phyloP scores from a whole-genome alignment of 53 echinoderm and acorn worm species.

The Antedon mediterranea region DNA sequence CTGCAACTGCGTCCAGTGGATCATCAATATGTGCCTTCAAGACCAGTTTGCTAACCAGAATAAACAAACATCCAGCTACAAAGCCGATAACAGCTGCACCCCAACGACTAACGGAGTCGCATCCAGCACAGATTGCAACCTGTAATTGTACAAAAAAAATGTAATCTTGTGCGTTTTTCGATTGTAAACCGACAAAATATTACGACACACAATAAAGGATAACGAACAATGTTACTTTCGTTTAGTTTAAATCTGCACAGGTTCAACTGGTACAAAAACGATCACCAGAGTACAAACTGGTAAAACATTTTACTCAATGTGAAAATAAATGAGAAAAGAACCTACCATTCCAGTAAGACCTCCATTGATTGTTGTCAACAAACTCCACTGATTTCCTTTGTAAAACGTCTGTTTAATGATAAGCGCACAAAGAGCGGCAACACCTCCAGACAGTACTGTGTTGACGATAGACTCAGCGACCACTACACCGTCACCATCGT shows the following conservation, averaged over 20 bases:
- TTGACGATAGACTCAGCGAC: slow-evolving; percentile 45
- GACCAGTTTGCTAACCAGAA: slow-evolving; percentile 36
- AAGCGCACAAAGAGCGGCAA: slow-evolving; percentile 17
- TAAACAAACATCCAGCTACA: slow-evolving; percentile 35
- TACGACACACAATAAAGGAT: too few relatives aligned
- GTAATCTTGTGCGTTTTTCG: too few relatives aligned
- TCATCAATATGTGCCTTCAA: slow-evolving; percentile 39
- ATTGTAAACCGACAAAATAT: too few relatives aligned
- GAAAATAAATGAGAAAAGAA: too few relatives aligned
- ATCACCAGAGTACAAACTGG: too few relatives aligned
- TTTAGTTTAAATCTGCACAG: too few relatives aligned
- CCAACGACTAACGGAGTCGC: slow-evolving; percentile 42
- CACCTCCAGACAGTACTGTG: slow-evolving; percentile 41
- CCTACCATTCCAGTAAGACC: slow-evolving; percentile 78
- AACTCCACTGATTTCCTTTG: slow-evolving; percentile 43
- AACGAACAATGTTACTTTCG: too few relatives aligned
- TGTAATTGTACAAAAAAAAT: not conserved
- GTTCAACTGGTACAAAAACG: too few relatives aligned
- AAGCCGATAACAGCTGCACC: slow-evolving; percentile 48
- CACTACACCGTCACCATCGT: slow-evolving; percentile 31
- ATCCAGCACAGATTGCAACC: slow-evolving; percentile 72
- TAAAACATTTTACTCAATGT: too few relatives aligned
- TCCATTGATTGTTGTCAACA: slow-evolving; percentile 79
- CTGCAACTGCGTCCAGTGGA: slow-evolving; percentile 66
- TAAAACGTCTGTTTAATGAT: not conserved